phyloP scores from a whole-genome alignment of 2,113 vertebrate species.

The Pan troglodytes region DNA sequence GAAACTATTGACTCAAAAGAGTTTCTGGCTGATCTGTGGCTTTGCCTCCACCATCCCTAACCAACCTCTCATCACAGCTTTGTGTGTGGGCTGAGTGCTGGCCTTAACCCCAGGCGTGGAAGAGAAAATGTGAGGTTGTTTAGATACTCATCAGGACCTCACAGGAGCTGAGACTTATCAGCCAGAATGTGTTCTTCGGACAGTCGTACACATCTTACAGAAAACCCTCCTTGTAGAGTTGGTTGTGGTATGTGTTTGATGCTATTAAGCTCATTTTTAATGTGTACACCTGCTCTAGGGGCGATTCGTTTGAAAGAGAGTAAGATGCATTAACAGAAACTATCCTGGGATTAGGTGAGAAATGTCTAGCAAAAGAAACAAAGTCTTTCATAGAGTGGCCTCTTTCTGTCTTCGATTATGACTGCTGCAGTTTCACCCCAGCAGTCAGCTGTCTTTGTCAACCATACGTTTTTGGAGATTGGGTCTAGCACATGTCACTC shows the following conservation, averaged over 20 bases:
- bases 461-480: rapidly evolving
- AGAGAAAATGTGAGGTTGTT: neutral
- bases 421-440: neutral
- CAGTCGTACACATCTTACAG: neutral
- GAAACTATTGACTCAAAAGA: neutral
- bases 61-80: neutral
- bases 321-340: neutral
- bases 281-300: neutral
- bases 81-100: neutral
- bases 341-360: neutral
- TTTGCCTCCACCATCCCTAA: neutral
- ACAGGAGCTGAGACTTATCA: neutral
- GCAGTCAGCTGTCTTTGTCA: neutral
- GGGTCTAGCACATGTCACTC: rapidly evolving
- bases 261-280: neutral
- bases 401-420: neutral
- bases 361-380: neutral
- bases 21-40: neutral
- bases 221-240: neutral
- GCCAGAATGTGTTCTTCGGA: neutral
- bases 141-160: neutral
- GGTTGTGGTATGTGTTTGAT: neutral
- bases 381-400: neutral
- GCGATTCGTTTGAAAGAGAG: neutral
- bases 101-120: neutral